Base-by-base conservation (phyloP, 2,797 vertebrate genomes). In the Coregonus ussuriensis region DNA sequence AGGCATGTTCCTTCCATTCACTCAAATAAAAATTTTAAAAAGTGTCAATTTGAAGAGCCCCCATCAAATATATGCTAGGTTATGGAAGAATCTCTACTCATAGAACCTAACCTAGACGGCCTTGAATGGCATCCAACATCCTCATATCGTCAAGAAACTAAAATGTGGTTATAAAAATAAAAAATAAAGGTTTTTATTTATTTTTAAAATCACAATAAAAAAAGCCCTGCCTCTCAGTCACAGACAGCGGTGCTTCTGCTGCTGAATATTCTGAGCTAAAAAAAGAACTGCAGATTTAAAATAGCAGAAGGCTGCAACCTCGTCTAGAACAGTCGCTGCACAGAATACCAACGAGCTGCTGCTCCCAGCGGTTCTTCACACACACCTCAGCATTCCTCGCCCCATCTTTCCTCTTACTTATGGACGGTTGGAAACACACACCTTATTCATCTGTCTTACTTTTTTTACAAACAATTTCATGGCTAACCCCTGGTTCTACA, bases 241-340 rank as follows among this genome's bases (percentile, higher is more conserved):
- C 41, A 47, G 16, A 71, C 14, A 59, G 11, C 74, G 90, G 94
- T 90, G 91, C 94, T 93, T 3, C 92, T 91, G 92, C 94, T 89
- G 91, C 94, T 95, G 94, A 96, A 95, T 94, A 95, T 95, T 95
- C 90, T 89, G 87, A 91, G 94, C 95, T 96, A 96, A 96, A 96
- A 96, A 96, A 95, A 95, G 94, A 94, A 95, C 93, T 88, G 74
- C 83, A 91, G 87, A 94, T 95, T 96, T 96, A 96, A 96, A 96
- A 96, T 96, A 96, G 94, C 85, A 94, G 72, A 81, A 90, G 85
- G 83, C 95, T 93, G 94, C 94, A 96, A 94, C 94, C 93, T 94
- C 92, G 95, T 96, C 95, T 96, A 93, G 90, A 89, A 93, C 88
- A 87, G 92, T 91, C 90, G 93, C 91, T 87, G 91, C 89, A 89